Conservation (phyloP, 2,888 invertebrate genomes). For the Eupithecia pulchellata region DNA sequence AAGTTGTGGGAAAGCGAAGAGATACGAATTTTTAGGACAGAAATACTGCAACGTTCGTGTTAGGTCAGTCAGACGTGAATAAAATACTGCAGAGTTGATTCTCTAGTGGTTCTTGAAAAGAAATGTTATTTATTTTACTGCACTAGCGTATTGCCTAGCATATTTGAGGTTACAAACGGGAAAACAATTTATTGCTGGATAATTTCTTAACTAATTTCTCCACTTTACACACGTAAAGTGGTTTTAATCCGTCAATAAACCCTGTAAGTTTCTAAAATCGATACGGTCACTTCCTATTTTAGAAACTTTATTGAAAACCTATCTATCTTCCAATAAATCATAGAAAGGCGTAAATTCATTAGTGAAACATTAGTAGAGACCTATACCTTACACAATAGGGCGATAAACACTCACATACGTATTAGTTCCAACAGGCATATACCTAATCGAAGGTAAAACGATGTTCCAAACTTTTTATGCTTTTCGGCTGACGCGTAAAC, state of each 20-base stretch:
- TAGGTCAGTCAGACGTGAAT: conserved; percentile 9
- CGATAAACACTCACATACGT: background rate
- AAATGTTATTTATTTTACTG: background rate
- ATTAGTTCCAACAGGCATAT: background rate
- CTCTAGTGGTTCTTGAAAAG: background rate
- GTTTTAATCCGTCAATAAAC: no score
- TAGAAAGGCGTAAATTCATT: background rate
- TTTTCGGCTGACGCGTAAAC: conserved; percentile 41
- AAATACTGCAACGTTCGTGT: conserved; percentile 23
- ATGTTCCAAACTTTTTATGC: conserved; percentile 36
- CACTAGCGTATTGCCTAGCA: no score
- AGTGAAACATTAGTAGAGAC: background rate
- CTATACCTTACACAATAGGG: background rate
- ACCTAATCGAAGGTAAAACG: background rate
- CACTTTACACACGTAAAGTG: no score
- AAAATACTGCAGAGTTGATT: conserved; percentile 12
- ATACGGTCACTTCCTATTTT: no score
- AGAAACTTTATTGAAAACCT: no score
- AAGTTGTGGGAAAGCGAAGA: conserved; percentile 26
- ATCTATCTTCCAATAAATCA: no score
- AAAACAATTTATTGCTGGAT: background rate
- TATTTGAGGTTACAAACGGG: background rate
- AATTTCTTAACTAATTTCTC: background rate
- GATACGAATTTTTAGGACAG: conserved; percentile 24
- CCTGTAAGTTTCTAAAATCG: no score